These are phyloP conservation scores for Nerophis ophidion DNA, from an alignment of 2,113 vertebrate genomes.

Conservation along the genomic window DNA sequence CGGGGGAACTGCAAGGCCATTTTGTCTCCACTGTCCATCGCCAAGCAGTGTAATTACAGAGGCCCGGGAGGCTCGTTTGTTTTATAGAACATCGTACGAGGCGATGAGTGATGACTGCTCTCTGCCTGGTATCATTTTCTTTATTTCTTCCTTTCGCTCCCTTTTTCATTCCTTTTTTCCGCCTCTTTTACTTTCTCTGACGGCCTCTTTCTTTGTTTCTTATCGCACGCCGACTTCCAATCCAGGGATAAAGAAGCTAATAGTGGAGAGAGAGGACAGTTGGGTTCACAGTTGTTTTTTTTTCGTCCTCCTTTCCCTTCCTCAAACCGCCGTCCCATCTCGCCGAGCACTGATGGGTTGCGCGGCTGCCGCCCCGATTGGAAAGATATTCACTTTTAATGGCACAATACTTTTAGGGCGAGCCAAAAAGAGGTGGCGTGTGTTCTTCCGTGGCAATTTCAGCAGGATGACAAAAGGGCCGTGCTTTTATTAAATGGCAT, in stretches of 20 bases:
- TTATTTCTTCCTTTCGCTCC: slow-evolving; percentile 23
- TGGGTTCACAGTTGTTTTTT: slow-evolving; percentile 65
- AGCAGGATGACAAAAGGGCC: slow-evolving; percentile 24
- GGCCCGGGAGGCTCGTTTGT: slow-evolving; percentile 68
- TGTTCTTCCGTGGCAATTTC: slow-evolving; percentile 42
- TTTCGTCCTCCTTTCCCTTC: slow-evolving; percentile 26
- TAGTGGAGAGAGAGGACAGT: slow-evolving; percentile 59
- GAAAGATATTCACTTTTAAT: slow-evolving; percentile 65
- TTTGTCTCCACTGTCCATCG: slow-evolving; percentile 66
- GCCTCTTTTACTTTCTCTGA: slow-evolving; percentile 27
- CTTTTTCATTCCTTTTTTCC: slow-evolving; percentile 32
- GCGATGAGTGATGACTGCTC: slow-evolving; percentile 58
- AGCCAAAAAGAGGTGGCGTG: slow-evolving; percentile 45
- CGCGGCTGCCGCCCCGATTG: slow-evolving; percentile 54
- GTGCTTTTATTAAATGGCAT: slow-evolving; percentile 5
- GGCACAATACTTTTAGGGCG: slow-evolving; percentile 53
- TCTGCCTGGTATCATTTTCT: slow-evolving; percentile 44
- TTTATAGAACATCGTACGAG: slow-evolving; percentile 61
- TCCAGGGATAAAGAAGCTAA: slow-evolving; percentile 59
- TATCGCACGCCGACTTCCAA: slow-evolving; percentile 51
- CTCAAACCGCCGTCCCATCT: slow-evolving; percentile 57
- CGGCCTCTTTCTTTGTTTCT: slow-evolving; percentile 49
- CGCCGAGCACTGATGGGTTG: slow-evolving; percentile 62
- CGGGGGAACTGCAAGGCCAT: slow-evolving; percentile 63
- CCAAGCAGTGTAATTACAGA: slow-evolving; percentile 69